phyloP scores from a whole-genome alignment of 2,888 invertebrate genomes.

The Latheticus oryzae region DNA sequence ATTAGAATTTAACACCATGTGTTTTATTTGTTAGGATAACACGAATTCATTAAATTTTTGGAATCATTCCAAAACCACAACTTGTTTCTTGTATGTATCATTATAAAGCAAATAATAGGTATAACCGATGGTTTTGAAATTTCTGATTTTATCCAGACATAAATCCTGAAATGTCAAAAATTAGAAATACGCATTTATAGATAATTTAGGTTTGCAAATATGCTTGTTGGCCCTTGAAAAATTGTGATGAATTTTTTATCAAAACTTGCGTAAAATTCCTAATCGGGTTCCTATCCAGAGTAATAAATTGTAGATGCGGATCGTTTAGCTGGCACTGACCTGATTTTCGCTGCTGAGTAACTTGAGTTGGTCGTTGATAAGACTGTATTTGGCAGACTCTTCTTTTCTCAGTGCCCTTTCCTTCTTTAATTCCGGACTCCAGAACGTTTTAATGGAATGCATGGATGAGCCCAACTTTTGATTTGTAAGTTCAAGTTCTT shows the following conservation, averaged over 20 bases:
- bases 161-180: too few relatives aligned
- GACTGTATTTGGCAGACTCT: slow-evolving; percentile 96
- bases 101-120: too few relatives aligned
- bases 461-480: slow-evolving; percentile 98
- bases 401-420: slow-evolving; percentile 96
- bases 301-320: slow-evolving; percentile 20
- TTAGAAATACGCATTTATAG: too few relatives aligned
- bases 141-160: too few relatives aligned
- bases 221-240: too few relatives aligned
- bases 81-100: slow-evolving; percentile 17
- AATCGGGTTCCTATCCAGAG: too few relatives aligned
- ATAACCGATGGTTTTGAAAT: too few relatives aligned
- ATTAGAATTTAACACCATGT: too few relatives aligned
- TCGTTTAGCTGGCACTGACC: slow-evolving; percentile 69
- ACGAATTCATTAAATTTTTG: slow-evolving; percentile 30
- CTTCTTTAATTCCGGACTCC: slow-evolving; percentile 99
- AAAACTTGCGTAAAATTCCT: too few relatives aligned
- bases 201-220: too few relatives aligned
- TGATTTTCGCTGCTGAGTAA: slow-evolving; percentile 96
- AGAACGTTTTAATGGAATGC: slow-evolving; percentile 99
- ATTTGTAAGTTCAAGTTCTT: slow-evolving; percentile 94
- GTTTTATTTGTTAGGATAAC: slow-evolving; percentile 3
- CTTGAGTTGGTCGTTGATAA: slow-evolving; percentile 96
- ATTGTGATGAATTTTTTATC: too few relatives aligned
- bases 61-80: slow-evolving; percentile 14